Conservation (phyloP, 2,113 vertebrate genomes). For the Pseudopipra pipra region DNA sequence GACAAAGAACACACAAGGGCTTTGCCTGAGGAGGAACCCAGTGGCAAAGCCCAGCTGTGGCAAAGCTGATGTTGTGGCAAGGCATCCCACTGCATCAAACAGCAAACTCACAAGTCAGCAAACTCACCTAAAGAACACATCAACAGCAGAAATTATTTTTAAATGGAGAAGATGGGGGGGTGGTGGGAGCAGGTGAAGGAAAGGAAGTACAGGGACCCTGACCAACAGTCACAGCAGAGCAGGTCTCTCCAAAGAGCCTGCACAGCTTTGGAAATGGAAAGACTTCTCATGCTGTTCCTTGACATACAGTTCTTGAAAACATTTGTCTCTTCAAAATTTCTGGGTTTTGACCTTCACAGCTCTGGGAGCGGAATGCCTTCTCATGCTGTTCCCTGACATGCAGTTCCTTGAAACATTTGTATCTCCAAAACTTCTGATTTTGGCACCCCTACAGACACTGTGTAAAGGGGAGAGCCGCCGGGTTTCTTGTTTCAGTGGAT, state of each 20-base stretch:
- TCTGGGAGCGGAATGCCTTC: not conserved
- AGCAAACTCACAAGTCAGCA: not conserved
- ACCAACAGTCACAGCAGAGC: not conserved
- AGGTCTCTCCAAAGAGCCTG: not conserved
- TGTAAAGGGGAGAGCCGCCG: not conserved
- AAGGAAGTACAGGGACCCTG: not conserved
- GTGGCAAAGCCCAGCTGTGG: not conserved
- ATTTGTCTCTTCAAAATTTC: not conserved
- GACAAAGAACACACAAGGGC: accelerated
- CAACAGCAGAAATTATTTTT: not conserved
- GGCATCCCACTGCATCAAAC: not conserved
- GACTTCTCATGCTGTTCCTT: not conserved
- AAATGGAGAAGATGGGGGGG: not conserved
- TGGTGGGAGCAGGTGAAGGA: not conserved
- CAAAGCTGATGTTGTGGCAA: not conserved
- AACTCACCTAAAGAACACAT: not conserved
- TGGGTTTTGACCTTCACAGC: not conserved
- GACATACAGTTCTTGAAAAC: not conserved
- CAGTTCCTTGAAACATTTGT: not conserved
- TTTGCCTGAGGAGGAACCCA: not conserved
- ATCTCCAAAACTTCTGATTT: not conserved
- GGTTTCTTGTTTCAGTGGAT: not conserved
- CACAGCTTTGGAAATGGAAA: not conserved
- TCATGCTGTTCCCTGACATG: not conserved
- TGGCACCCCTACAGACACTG: not conserved